Base-by-base conservation (phyloP, 2,797 vertebrate genomes). In the Notoglanidium macrostoma region DNA sequence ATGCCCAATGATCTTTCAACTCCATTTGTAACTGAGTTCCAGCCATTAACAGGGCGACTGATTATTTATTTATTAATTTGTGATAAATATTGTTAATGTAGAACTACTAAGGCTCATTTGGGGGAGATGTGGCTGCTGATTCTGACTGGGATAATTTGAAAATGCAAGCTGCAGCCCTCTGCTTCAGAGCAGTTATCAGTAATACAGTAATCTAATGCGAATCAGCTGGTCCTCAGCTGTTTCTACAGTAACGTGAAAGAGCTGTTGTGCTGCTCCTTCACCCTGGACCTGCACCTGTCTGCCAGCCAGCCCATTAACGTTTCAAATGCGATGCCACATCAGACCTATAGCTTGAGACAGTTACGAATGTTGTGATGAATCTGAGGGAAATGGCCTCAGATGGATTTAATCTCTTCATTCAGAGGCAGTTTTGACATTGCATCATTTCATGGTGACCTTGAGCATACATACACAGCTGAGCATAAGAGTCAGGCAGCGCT, bases 401-500 rank as follows among this genome's bases (percentile, higher is more conserved):
- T 4, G 35, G 40, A 77, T 82, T 85, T 57, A 73, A 78, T 81
- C 68, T 79, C 23, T 68, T 49, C 23, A 14, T 49, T 67, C 83
- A 65, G 81, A 68, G 63, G 51, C 63, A 77, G 78, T 84, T 89
- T 77, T 88, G 86, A 89, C 90, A 85, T 90, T 90, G 88, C 87
- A 76, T 89, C 32, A 5, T 89, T 88, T 90, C 79, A 61, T 63
- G 46, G 85, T 91, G 91, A 91, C 91, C 91, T 91, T 91, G 91
- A 89, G 86, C 65, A 55, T 88, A 81, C 87, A 85, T 61, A 70
- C 63, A 76, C 87, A 85, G 88, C 86, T 87, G 49, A 88, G 81
- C 90, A 84, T 67, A 80, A 80, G 23, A 81, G 84, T 84, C 87
- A 85, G 85, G 81, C 90, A 91, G 89, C 76, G 32, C 67, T 73